phyloP scores from a whole-genome alignment of 2,888 invertebrate genomes.

The Halocaridina rubra region DNA sequence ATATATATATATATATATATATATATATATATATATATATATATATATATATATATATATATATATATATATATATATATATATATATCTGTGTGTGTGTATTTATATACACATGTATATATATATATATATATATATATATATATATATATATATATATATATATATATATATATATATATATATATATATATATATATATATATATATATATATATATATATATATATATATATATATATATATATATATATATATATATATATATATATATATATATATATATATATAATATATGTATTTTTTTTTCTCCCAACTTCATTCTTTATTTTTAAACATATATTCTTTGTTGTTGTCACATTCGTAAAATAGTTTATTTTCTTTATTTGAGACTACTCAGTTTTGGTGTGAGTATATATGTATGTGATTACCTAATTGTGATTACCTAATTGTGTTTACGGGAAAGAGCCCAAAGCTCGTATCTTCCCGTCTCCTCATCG shows the following conservation, averaged over 20 bases:
- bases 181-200: slow-evolving; percentile 1
- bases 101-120: neutral
- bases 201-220: neutral
- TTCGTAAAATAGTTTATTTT: neutral
- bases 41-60: slow-evolving; percentile 4
- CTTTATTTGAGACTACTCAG: no score
- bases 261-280: slow-evolving; percentile 12
- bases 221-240: neutral
- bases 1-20: slow-evolving; percentile 9
- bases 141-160: slow-evolving; percentile 16
- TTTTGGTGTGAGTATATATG: no score
- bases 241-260: neutral
- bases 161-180: slow-evolving; percentile 4
- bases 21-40: slow-evolving; percentile 3
- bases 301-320: neutral
- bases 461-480: no score
- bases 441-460: no score
- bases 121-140: neutral
- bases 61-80: slow-evolving; percentile 28
- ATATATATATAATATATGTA: neutral
- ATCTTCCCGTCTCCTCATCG: no score
- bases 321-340: neutral
- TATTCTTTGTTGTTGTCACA: neutral
- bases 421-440: no score
- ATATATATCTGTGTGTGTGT: slow-evolving; percentile 20